Conservation (phyloP, 2,797 vertebrate species). For the Sebastes hubbsi region DNA sequence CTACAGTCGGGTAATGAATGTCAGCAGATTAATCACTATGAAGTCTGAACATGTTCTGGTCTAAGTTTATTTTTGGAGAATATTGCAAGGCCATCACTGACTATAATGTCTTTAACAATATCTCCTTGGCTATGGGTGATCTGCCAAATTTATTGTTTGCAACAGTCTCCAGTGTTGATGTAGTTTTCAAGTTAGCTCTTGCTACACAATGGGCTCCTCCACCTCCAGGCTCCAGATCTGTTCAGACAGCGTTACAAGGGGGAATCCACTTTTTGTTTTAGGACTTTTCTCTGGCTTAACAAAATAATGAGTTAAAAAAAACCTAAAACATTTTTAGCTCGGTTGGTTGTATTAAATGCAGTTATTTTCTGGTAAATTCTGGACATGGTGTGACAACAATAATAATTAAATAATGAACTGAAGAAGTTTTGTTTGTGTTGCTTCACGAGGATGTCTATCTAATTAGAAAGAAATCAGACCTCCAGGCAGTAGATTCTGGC, state of each 20-base stretch:
- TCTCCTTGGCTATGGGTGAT: not conserved
- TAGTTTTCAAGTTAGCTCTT: conserved; percentile 3
- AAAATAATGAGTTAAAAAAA: not conserved
- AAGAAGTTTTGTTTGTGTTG: conserved; percentile 25
- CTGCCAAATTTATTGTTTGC: not conserved
- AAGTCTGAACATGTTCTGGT: not conserved
- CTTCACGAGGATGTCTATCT: conserved; percentile 55
- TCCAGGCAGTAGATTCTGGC: conserved; percentile 50
- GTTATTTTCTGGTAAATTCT: not conserved
- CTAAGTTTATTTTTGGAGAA: not conserved
- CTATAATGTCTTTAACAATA: not conserved
- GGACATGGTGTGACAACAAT: not conserved
- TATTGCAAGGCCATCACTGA: not conserved
- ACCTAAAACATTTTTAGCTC: not conserved
- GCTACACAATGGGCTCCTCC: not conserved
- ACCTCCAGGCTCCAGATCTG: not conserved
- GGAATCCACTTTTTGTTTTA: not conserved
- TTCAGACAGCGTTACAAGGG: not conserved
- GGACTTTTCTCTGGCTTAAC: not conserved
- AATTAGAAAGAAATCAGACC: conserved; percentile 69
- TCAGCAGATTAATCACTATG: not conserved
- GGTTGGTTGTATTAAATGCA: not conserved
- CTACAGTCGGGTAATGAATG: not conserved
- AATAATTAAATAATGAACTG: conserved; percentile 4
- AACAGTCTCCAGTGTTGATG: not conserved